Evolutionary conservation across 2,888 invertebrate species (phyloP).

Genomic region (Chymomyza caudatula): DNA sequence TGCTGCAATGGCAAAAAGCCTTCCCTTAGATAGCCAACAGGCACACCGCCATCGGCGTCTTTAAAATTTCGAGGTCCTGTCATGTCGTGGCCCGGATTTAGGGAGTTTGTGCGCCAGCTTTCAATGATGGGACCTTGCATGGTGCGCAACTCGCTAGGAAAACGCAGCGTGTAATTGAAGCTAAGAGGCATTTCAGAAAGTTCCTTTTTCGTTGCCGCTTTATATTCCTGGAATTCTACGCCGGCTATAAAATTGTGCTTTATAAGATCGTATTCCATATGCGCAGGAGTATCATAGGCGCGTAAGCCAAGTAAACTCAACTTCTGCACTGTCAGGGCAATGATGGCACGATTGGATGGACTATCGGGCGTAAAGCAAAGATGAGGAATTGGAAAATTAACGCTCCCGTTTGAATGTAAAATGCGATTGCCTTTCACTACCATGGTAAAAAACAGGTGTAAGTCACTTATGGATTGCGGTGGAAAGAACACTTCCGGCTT

Average conservation of each 20-base stretch:
- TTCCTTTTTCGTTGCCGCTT: constrained; percentile 59
- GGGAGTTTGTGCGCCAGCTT: constrained; percentile 83
- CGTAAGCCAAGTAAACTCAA: constrained; percentile 30
- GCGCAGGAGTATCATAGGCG: constrained; percentile 16
- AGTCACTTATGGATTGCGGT: constrained; percentile 3
- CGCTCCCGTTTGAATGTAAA: constrained; percentile 20
- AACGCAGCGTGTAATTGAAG: constrained; percentile 80
- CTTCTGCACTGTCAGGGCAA: constrained; percentile 12
- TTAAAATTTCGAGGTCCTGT: constrained; percentile 82
- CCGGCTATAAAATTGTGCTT: constrained; percentile 76
- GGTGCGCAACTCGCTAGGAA: constrained; percentile 81
- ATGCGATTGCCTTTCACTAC: constrained; percentile 19
- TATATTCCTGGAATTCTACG: constrained; percentile 80
- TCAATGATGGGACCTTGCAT: constrained; percentile 35
- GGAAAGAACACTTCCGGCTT: background rate
- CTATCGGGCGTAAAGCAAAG: constrained; percentile 79
- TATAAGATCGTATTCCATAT: constrained; percentile 28
- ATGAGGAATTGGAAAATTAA: constrained; percentile 22
- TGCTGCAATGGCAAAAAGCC: constrained; percentile 83
- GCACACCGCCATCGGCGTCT: constrained; percentile 79
- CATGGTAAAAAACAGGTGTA: background rate
- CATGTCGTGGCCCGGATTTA: constrained; percentile 82
- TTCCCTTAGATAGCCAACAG: constrained; percentile 81
- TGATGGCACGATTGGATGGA: constrained; percentile 44
- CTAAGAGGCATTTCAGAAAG: constrained; percentile 75